A percentile compares a stretch with the other conserved stretches of the same genome.
These are phyloP conservation scores for Plemyria rubiginata DNA, from an alignment of 2,888 invertebrate genomes.

Conservation along the genomic window DNA sequence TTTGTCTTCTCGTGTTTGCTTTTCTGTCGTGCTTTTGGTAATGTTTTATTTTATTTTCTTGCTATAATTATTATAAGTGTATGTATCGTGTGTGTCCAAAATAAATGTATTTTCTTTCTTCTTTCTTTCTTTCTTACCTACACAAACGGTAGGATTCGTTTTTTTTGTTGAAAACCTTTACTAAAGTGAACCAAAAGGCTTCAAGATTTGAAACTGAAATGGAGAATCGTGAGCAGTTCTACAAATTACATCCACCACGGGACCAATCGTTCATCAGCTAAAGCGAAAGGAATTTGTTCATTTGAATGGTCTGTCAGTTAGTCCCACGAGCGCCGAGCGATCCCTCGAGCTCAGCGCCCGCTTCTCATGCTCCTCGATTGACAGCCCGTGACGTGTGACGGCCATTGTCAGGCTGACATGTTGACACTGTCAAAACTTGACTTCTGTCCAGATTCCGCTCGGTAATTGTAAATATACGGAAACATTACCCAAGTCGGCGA, in stretches of 20 bases:
- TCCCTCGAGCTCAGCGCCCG: constrained; percentile 62
- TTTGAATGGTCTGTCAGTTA: constrained; percentile 54
- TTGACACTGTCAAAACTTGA: constrained; percentile 83
- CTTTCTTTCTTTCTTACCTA: too few relatives aligned
- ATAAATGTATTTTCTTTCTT: too few relatives aligned
- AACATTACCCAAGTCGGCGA: constrained; percentile 67
- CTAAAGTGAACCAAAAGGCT: background rate
- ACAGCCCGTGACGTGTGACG: constrained; percentile 79
- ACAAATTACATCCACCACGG: constrained; percentile 48
- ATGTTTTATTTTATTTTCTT: too few relatives aligned
- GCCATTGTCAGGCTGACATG: constrained; percentile 81
- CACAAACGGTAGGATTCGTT: too few relatives aligned
- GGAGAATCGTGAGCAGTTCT: constrained; percentile 14
- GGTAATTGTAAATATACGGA: constrained; percentile 80
- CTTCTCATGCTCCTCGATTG: constrained; percentile 79
- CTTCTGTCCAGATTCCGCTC: constrained; percentile 82
- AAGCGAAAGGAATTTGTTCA: constrained; percentile 65
- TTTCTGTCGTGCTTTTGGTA: too few relatives aligned
- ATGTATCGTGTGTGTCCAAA: too few relatives aligned
- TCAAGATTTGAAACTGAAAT: background rate
- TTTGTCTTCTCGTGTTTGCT: too few relatives aligned
- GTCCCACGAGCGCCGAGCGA: constrained; percentile 60
- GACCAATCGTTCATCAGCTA: constrained; percentile 69
- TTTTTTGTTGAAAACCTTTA: too few relatives aligned
- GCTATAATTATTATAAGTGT: too few relatives aligned